Evolutionary conservation across 2,888 invertebrate species (phyloP).

Genomic region (Helicoverpa assulta): DNA sequence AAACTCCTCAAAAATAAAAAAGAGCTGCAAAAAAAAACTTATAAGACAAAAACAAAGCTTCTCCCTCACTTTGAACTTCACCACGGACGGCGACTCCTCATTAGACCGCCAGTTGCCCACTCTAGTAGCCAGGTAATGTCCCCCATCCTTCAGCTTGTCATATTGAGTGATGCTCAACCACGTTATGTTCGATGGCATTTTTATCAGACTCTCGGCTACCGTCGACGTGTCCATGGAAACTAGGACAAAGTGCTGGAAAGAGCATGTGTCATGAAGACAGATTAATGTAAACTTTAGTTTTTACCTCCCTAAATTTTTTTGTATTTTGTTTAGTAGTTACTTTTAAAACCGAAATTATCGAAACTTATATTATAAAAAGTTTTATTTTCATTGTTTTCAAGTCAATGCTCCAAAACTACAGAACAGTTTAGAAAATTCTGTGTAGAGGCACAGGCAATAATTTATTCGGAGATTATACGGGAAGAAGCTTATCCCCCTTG

Average conservation of each 20-base stretch:
- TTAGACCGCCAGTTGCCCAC: slow-evolving; percentile 78
- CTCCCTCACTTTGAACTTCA: slow-evolving; percentile 74
- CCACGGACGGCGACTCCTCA: slow-evolving; percentile 70
- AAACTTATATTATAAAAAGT: too few relatives aligned
- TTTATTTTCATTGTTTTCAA: too few relatives aligned
- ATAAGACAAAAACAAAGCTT: background rate
- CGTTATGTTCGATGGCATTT: slow-evolving; percentile 78
- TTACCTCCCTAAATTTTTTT: too few relatives aligned
- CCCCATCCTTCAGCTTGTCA: slow-evolving; percentile 74
- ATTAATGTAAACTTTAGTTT: too few relatives aligned
- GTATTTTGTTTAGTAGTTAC: too few relatives aligned
- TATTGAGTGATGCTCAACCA: slow-evolving; percentile 83
- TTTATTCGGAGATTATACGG: too few relatives aligned
- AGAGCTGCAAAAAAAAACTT: slow-evolving; percentile 6
- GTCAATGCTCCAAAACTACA: too few relatives aligned
- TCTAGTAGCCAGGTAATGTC: slow-evolving; percentile 75
- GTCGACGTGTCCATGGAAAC: slow-evolving; percentile 80
- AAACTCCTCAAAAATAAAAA: too few relatives aligned
- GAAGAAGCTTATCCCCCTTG: too few relatives aligned
- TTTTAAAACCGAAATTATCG: too few relatives aligned
- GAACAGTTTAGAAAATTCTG: too few relatives aligned
- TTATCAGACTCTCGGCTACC: slow-evolving; percentile 72
- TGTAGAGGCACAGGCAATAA: too few relatives aligned
- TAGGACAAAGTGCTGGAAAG: slow-evolving; percentile 81
- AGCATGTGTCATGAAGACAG: background rate